A percentile compares a stretch with the other conserved stretches of the same genome.
Conservation (phyloP, 2,113 vertebrate genomes). For the Pituophis catenifer region DNA sequence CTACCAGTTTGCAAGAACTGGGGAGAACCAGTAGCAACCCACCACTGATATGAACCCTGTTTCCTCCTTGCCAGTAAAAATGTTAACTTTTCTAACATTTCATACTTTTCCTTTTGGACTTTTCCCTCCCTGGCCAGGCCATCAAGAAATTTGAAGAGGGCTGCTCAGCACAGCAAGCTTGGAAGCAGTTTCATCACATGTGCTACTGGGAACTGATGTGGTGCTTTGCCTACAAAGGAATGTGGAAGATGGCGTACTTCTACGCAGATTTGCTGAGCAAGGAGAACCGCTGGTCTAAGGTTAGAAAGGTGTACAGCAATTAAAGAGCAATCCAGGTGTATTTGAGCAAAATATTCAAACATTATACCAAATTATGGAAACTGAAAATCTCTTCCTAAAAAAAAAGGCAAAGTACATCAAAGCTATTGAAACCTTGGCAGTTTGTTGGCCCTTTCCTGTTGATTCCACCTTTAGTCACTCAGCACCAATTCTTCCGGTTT, state of each 20-base stretch:
- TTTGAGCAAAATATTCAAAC: not conserved
- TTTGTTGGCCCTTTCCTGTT: not conserved
- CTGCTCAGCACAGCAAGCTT: slow-evolving; percentile 87
- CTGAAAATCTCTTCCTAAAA: not conserved
- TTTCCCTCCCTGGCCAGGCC: slow-evolving; percentile 68
- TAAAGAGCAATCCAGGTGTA: not conserved
- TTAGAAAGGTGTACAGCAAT: slow-evolving; percentile 42
- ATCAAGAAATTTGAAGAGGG: slow-evolving; percentile 84
- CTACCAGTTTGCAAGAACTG: too few species aligned
- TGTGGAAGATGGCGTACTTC: slow-evolving; percentile 95
- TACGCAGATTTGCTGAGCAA: slow-evolving; percentile 90
- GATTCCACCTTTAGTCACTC: not conserved
- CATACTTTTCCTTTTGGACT: not conserved
- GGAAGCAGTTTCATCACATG: slow-evolving; percentile 96
- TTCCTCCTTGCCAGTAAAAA: not conserved
- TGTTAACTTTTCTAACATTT: too few species aligned
- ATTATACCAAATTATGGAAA: not conserved
- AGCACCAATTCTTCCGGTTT: not conserved
- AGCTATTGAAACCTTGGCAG: not conserved
- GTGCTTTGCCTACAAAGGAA: slow-evolving; percentile 89
- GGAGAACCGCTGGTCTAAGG: slow-evolving; percentile 91
- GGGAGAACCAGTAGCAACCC: too few species aligned
- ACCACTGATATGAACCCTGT: not conserved
- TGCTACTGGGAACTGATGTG: slow-evolving; percentile 97
- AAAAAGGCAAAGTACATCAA: not conserved